Base-by-base conservation (phyloP, 2,888 invertebrate genomes). In the Acanthacorydalis orientalis region DNA sequence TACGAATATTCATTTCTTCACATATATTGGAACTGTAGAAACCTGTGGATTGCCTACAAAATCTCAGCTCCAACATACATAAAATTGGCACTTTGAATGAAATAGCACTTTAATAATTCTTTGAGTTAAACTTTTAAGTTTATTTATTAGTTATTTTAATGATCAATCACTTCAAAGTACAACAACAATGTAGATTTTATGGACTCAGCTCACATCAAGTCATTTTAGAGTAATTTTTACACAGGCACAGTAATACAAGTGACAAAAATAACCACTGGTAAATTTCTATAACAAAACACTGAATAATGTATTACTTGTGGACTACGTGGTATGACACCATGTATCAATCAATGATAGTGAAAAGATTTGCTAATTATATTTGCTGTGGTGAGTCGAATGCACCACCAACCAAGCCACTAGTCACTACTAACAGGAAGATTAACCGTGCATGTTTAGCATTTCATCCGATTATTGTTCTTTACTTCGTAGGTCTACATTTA, bases 401-500 rank as follows among this genome's bases (percentile, higher is more conserved):
- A 39, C 9, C 46, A 46, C 47, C 51, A 60, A 60, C 53, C 54
- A 55, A 57, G 60, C 57, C 62, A 59, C 63, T 58, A 62, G 61
- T 62, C 62, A 62, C 64, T 64, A 64, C 62, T 62, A 62, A 67
- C 65, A 67, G 66, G 65, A 66, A 66, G 65, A 62, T 65, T 63
- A 65, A 67, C 66, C 67, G 67, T 67, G 67, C 67, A 65, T 64
- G 61, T 63, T 63, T 64, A 64, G 64, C 64, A 61, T 31, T 39
- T 14, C 16, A 15, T 39, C 16, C 16, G 9, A n/a, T 39, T 39
- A 39, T 39, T 16, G 39, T 15, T 39, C 35, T 35, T 16, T 44
- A 15, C 44, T 34, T 35, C 35, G 14, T 44, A 35, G 33, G 35
- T 35, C 11, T 44, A 35, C 44, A 44, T 12, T 34, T 34, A 35